Evolutionary conservation across 2,888 invertebrate species (phyloP), one percentile per base, ranked within the genome.

Genomic region (Meliscaeva auricollis): DNA sequence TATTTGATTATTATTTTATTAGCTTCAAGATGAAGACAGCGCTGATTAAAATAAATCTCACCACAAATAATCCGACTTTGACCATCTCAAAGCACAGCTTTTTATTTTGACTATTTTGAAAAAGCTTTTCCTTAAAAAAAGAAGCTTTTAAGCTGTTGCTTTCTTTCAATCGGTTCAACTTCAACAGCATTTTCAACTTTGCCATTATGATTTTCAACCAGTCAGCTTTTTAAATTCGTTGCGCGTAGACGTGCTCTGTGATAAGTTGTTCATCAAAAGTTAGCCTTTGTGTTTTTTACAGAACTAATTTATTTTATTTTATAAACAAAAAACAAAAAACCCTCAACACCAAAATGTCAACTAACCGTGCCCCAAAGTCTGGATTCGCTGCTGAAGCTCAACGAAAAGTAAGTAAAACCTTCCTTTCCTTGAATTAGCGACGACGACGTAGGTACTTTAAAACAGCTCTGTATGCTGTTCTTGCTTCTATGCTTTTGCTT

Each of bases 381-480:
- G 98, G 98, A 95, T 97, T 98, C 94, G 98, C 98, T 89, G 98
- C 98, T 79, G 98, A 98, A 93, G 97, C 98, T 70, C 98, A 98
- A 93, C 95, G 96, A 92, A 98, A 98, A 96, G 98, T 98, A 93
- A 94, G 94, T 90, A 30, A 38, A 11, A n/a, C 22, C 0, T 60
- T 60, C 6, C 3, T 15, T 60, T 50, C 9, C 4, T 50, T 54
- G 17, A 15, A 13, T n/a, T 30, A 30, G 3, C 6, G 1, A 38
- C 1, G n/a, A 44, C 20, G 17, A 17, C 3, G 26, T 30, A 30
- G 3, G 7, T 3, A 17, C 20, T 44, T 50, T 17, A n/a, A 11
- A 11, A 32, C 8, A 32, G 32, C 38, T 44, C 41, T 41, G 22
- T 32, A 17, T 9, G 38, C 7, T 15, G 2, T 3, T 48, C 13